phyloP scores from a whole-genome alignment of 2,888 invertebrate genomes.

The Rhagonycha lutea region DNA sequence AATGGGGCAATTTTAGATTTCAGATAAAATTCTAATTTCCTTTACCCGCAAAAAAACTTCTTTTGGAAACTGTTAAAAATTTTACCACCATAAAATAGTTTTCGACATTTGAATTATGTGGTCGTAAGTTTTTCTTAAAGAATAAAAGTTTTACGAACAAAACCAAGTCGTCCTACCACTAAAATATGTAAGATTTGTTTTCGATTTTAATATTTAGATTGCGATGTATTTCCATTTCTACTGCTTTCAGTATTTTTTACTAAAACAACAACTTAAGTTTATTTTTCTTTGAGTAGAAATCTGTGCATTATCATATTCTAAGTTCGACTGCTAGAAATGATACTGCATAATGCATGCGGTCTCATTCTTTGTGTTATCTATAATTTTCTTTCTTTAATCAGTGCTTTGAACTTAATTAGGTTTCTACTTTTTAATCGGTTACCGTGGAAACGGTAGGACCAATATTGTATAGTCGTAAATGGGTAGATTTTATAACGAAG shows the following conservation, averaged over 20 bases:
- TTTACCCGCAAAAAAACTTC: background rate
- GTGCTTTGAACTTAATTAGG: background rate
- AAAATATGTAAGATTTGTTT: background rate
- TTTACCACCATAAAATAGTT: background rate
- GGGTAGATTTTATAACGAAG: too few species aligned
- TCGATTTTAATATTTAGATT: background rate
- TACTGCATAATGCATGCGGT: background rate
- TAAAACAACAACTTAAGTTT: background rate
- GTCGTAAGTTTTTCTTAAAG: background rate
- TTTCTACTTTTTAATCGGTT: background rate
- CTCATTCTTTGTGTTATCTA: background rate
- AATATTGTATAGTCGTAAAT: background rate
- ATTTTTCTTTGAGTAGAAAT: background rate
- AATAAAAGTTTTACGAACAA: background rate
- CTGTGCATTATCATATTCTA: background rate
- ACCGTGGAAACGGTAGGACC: too few species aligned
- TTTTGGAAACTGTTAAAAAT: background rate
- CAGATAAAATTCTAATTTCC: constrained; percentile 25
- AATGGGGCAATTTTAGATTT: constrained; percentile 15
- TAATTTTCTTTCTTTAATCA: background rate
- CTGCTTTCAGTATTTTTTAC: background rate
- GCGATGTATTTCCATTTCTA: background rate
- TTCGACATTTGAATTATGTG: background rate
- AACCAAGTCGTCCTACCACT: background rate
- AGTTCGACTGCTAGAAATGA: background rate